These are phyloP conservation scores for Meiosimyza platycephala DNA, from an alignment of 2,888 invertebrate genomes.

Conservation along the genomic window DNA sequence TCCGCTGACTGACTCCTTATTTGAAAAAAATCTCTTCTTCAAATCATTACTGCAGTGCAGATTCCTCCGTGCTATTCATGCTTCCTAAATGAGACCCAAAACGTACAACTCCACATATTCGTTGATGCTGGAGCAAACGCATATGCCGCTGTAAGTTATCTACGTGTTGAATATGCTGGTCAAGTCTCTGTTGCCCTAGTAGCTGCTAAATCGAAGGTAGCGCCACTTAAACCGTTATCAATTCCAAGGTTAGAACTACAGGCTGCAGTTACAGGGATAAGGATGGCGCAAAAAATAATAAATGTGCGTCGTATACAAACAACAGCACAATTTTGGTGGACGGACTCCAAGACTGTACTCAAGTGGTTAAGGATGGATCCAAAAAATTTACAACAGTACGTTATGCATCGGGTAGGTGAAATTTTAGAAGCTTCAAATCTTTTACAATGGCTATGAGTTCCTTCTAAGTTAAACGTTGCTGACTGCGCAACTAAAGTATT, in stretches of 20 bases:
- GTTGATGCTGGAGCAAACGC: conserved; percentile 38
- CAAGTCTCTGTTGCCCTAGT: conserved; percentile 11
- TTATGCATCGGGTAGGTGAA: conserved; percentile 41
- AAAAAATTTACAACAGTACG: conserved; percentile 37
- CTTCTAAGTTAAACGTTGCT: conserved; percentile 37
- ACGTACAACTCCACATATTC: conserved; percentile 35
- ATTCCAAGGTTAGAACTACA: conserved; percentile 42
- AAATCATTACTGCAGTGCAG: conserved; percentile 4
- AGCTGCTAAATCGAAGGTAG: conserved; percentile 37
- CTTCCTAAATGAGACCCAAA: too few species aligned
- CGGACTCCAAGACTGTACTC: conserved; percentile 40
- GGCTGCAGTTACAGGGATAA: conserved; percentile 35
- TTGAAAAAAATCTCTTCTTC: conserved; percentile 11
- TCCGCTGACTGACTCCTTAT: conserved; percentile 25
- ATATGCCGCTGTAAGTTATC: conserved; percentile 30
- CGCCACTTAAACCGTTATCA: conserved; percentile 39
- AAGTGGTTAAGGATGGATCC: conserved; percentile 40
- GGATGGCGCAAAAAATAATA: conserved; percentile 28
- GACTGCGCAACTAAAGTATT: conserved; percentile 42
- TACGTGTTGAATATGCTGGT: conserved; percentile 14
- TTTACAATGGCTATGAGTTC: conserved; percentile 40
- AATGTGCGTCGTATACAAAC: conserved; percentile 21
- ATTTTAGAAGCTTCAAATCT: conserved; percentile 39
- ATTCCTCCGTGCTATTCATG: conserved; percentile 31
- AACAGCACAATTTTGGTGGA: conserved; percentile 17